These are phyloP conservation scores for Nyctalus aviator DNA, from an alignment of 2,797 vertebrate genomes.

Conservation along the genomic window DNA sequence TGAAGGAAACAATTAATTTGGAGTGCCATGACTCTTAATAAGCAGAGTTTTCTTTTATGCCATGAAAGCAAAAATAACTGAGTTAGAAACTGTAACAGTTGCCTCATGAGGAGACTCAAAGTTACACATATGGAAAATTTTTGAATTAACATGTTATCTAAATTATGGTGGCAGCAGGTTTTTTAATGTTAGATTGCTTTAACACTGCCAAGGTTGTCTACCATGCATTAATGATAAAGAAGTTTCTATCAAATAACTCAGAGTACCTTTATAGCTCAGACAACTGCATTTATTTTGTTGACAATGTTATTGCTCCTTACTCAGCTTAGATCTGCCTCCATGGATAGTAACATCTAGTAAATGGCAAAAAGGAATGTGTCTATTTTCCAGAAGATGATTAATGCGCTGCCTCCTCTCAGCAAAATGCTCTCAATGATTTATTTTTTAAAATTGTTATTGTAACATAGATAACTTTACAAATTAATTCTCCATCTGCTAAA, in stretches of 20 bases:
- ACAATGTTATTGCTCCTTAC: background rate
- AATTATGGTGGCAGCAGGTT: background rate
- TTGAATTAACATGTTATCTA: conserved; percentile 64
- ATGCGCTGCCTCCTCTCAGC: background rate
- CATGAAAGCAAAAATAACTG: conserved; percentile 52
- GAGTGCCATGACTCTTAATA: conserved; percentile 56
- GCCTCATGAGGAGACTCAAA: conserved; percentile 55
- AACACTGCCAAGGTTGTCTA: background rate
- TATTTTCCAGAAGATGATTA: background rate
- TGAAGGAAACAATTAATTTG: conserved; percentile 74
- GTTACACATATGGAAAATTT: conserved; percentile 40
- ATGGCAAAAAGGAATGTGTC: background rate
- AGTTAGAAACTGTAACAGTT: conserved; percentile 11
- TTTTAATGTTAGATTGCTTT: conserved; percentile 3
- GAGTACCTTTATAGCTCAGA: background rate
- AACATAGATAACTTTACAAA: background rate
- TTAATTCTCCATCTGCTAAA: conserved; percentile 2
- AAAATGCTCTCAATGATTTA: background rate
- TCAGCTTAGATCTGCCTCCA: background rate
- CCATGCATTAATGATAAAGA: conserved; percentile 47
- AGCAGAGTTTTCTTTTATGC: conserved; percentile 57
- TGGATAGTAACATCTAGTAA: background rate
- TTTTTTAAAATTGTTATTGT: background rate
- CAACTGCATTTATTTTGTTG: background rate
- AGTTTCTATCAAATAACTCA: background rate